Evolutionary conservation across 2,797 vertebrate genomes (phyloP).

Genomic region (Rhynchotus rufescens): DNA sequence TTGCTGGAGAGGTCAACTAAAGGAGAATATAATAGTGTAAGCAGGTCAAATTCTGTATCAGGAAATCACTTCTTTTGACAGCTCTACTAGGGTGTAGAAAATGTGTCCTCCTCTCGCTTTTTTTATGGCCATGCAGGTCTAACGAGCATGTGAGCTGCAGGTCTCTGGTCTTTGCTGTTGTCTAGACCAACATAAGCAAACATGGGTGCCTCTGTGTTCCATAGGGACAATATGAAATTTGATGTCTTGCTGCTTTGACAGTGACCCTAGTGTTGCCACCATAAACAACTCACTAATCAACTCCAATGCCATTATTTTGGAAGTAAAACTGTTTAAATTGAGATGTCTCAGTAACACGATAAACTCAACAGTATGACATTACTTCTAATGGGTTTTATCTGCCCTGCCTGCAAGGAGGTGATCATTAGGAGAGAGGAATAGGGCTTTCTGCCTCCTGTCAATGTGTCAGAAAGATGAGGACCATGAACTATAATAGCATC

Average conservation of each 20-base stretch:
- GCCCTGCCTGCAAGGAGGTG: neutral
- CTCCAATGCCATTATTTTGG: no score
- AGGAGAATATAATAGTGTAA: neutral
- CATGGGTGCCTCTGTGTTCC: neutral
- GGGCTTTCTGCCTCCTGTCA: neutral
- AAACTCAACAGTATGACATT: neutral
- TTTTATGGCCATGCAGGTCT: neutral
- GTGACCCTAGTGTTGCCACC: neutral
- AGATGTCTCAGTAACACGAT: neutral
- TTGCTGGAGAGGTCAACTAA: neutral
- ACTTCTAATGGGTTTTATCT: neutral
- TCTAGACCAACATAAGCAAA: neutral
- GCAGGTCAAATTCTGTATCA: neutral
- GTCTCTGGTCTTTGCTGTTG: neutral
- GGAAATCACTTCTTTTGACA: neutral
- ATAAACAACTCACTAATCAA: neutral
- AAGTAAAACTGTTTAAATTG: neutral
- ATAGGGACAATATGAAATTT: neutral
- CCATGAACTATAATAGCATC: neutral
- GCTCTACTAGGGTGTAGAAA: neutral
- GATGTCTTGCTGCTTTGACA: neutral
- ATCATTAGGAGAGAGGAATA: neutral
- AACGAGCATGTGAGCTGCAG: neutral
- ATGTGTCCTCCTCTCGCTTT: neutral
- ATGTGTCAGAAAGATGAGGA: neutral